Evolutionary conservation across 1,140 invertebrate species (phyloP).

Genomic region (Plectrocnemia conspersa): DNA sequence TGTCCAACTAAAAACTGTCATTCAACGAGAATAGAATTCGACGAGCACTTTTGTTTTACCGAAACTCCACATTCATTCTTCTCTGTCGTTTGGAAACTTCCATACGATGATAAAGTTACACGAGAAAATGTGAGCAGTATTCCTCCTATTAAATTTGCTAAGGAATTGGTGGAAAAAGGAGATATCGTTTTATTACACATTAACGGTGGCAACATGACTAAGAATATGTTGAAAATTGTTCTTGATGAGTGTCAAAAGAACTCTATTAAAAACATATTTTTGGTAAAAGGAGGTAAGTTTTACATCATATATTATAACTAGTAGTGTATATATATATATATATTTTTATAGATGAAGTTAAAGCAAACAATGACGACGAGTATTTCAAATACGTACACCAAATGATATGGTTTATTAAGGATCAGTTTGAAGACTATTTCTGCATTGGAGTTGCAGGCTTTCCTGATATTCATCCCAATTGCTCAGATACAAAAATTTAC

Average conservation of each 20-base stretch:
- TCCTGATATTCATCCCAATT: slow-evolving; percentile 26
- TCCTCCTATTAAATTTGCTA: slow-evolving; percentile 1
- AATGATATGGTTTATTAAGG: slow-evolving; percentile 27
- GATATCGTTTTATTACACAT: slow-evolving; percentile 17
- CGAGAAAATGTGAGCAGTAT: slow-evolving; percentile 1
- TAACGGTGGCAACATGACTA: slow-evolving; percentile 11
- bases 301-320: background rate
- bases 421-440: slow-evolving; percentile 28
- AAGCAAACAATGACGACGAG: background rate
- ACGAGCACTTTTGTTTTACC: too few species aligned
- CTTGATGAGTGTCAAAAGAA: slow-evolving; percentile 20
- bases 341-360: slow-evolving; percentile 7
- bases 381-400: slow-evolving; percentile 1
- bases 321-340: background rate
- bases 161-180: background rate
- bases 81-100: slow-evolving; percentile 12
- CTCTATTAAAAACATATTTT: slow-evolving; percentile 37
- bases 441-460: slow-evolving; percentile 33
- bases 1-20: background rate
- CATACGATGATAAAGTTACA: background rate
- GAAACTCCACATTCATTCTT: slow-evolving; percentile 13
- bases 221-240: slow-evolving; percentile 32
- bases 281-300: slow-evolving; percentile 38
- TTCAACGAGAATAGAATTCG: background rate
- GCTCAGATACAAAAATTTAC: slow-evolving; percentile 16